Evolutionary conservation across 2,888 invertebrate genomes (phyloP), one percentile per base, ranked within the genome.

Genomic region (Hyposoter dolosus): DNA sequence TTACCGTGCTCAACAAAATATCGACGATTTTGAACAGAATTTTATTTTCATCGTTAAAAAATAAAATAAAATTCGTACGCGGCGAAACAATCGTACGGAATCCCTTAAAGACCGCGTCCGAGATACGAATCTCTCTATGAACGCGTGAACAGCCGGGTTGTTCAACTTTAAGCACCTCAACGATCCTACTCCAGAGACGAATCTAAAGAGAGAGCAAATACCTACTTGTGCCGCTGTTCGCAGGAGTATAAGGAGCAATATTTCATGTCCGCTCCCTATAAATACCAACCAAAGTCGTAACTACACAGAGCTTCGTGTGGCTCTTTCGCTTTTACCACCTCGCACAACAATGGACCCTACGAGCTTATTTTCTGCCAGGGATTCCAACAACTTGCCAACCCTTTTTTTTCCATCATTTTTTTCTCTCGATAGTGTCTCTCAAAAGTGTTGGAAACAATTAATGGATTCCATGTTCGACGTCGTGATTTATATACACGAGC

Each of bases 81-180:
- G 17, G 35, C 43, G 23, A 50, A 35, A 47, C 72, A 23, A 32
- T 65, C 32, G 69, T 71, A 32, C 50, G 9, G 35, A 40, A 63
- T 69, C 35, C 12, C 56, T 53, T 17, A 43, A 9, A 45, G 56
- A 56, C 10, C 3, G 0, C 1, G 74, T 68, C 63, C 45, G 81
- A 83, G 83, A 86, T 86, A 82, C 75, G 86, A 86, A 86, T 86
- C 78, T 86, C 75, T 86, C 83, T 83, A 86, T 86, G 81, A 81
- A 86, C 19, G 81, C 74, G 81, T 75, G 77, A 83, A 83, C 83
- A 81, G 81, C 63, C 79, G 76, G 83, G 80, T 71, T 82, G 81
- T 83, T 83, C 60, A 69, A 83, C 78, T 86, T 83, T 83, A 83
- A 86, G 83, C 81, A 86, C 78, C 81, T 56, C 35, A 9, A 56